Percentiles rank a stretch among this genome's conserved stretches.
These are phyloP conservation scores for Orussus abietinus DNA, from an alignment of 1,140 invertebrate genomes.

Conservation along the genomic window DNA sequence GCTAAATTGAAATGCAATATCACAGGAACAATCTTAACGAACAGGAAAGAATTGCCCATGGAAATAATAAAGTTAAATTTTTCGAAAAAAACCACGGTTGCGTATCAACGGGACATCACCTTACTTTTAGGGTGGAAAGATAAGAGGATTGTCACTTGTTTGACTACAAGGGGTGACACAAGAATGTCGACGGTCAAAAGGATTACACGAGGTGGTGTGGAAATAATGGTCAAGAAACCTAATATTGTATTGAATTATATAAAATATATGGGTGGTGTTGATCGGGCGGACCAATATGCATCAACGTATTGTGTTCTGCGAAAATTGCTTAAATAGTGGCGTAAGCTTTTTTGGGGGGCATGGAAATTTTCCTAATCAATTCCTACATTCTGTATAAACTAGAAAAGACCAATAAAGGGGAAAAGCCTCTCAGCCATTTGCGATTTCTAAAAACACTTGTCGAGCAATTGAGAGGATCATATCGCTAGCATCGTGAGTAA, in stretches of 20 bases:
- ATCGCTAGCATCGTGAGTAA: background rate
- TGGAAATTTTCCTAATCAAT: slow-evolving; percentile 20
- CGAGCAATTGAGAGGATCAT: background rate
- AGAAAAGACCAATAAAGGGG: slow-evolving; percentile 10
- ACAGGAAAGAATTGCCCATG: slow-evolving; percentile 18
- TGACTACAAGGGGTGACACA: slow-evolving; percentile 14
- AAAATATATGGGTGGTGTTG: slow-evolving; percentile 18
- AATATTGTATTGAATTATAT: slow-evolving; percentile 17
- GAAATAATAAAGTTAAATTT: slow-evolving; percentile 19
- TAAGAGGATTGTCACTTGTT: slow-evolving; percentile 19
- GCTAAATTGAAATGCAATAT: slow-evolving; percentile 21
- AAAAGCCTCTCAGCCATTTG: slow-evolving; percentile 8
- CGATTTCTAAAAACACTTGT: background rate
- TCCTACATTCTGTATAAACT: slow-evolving; percentile 19
- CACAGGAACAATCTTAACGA: slow-evolving; percentile 20
- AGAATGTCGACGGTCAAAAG: slow-evolving; percentile 1
- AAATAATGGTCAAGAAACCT: slow-evolving; percentile 15
- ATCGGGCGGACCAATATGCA: slow-evolving; percentile 11
- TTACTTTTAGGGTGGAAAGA: slow-evolving; percentile 20
- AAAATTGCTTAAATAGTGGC: slow-evolving; percentile 27
- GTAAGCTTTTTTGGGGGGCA: slow-evolving; percentile 22
- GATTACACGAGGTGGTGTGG: slow-evolving; percentile 16
- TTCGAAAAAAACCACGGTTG: slow-evolving; percentile 13
- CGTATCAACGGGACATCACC: slow-evolving; percentile 17
- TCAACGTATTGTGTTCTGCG: slow-evolving; percentile 16